phyloP scores from a whole-genome alignment of 1,140 invertebrate genomes.

The Zelostemma sp. region DNA sequence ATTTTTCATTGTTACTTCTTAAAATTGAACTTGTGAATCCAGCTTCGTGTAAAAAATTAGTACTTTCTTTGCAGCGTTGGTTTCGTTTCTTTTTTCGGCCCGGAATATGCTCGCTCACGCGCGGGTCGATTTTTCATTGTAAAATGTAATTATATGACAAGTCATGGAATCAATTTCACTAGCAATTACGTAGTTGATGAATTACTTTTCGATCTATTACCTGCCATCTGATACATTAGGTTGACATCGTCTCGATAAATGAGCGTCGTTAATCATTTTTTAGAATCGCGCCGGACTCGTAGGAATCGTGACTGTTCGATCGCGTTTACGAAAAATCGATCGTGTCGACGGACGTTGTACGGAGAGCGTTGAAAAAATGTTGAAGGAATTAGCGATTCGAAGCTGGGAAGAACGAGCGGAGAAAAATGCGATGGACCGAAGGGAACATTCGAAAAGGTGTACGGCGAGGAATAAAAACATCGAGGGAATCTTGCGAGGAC shows the following conservation, averaged over 20 bases:
- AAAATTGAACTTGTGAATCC: too few relatives aligned
- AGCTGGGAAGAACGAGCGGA: background rate
- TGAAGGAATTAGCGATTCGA: background rate
- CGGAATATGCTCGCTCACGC: too few relatives aligned
- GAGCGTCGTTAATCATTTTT: background rate
- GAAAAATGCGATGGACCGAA: conserved; percentile 7
- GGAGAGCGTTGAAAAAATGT: background rate
- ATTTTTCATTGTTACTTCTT: too few relatives aligned
- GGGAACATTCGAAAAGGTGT: conserved; percentile 27
- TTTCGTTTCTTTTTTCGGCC: too few relatives aligned
- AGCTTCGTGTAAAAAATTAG: too few relatives aligned
- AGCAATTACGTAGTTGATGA: too few relatives aligned
- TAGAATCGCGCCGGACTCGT: background rate
- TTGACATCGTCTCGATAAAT: background rate
- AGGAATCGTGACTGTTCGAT: background rate
- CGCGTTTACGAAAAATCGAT: background rate
- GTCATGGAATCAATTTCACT: too few relatives aligned
- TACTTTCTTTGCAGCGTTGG: too few relatives aligned
- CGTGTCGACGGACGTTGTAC: background rate
- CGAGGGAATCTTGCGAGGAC: conserved; percentile 35
- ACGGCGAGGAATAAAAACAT: conserved; percentile 42
- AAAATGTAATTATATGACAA: too few relatives aligned
- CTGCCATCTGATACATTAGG: too few relatives aligned
- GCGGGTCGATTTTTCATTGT: background rate
- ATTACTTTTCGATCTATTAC: too few relatives aligned